phyloP scores from a whole-genome alignment of 2,888 invertebrate species.

The Folsomia candida region DNA sequence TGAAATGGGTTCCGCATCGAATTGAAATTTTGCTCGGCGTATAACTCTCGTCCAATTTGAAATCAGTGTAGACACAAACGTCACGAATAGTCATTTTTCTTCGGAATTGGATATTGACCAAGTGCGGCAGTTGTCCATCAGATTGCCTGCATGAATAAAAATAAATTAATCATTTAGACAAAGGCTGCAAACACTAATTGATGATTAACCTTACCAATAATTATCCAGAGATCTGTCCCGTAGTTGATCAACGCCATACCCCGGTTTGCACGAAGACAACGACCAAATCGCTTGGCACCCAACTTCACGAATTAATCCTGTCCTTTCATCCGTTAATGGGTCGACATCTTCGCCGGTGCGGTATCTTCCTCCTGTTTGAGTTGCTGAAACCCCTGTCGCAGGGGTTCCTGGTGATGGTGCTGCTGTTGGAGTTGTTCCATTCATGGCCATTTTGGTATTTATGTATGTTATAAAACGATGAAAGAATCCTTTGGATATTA shows the following conservation, averaged over 20 bases:
- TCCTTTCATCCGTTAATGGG: slow-evolving; percentile 62
- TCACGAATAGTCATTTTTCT: slow-evolving; percentile 91
- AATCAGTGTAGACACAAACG: slow-evolving; percentile 95
- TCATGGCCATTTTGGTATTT: not conserved
- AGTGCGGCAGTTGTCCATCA: slow-evolving; percentile 95
- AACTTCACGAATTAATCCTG: slow-evolving; percentile 73
- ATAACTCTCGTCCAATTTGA: slow-evolving; percentile 97
- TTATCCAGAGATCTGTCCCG: slow-evolving; percentile 94
- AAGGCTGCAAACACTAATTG: too few relatives aligned
- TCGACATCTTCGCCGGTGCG: slow-evolving; percentile 56
- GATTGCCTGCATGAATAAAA: too few relatives aligned
- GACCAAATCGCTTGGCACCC: slow-evolving; percentile 95
- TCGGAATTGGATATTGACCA: slow-evolving; percentile 94
- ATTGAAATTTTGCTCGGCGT: slow-evolving; percentile 94
- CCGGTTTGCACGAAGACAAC: slow-evolving; percentile 96
- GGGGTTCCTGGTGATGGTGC: slow-evolving; percentile 10
- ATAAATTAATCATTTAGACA: too few relatives aligned
- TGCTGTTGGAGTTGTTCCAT: slow-evolving; percentile 20
- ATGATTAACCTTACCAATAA: too few relatives aligned
- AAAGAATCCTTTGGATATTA: too few relatives aligned
- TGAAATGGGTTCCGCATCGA: slow-evolving; percentile 90
- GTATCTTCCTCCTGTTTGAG: slow-evolving; percentile 27
- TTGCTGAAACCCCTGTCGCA: slow-evolving; percentile 22
- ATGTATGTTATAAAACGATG: too few relatives aligned
- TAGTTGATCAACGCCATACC: slow-evolving; percentile 95